Conservation (phyloP, 2,797 vertebrate genomes). For the Siniperca obscura region DNA sequence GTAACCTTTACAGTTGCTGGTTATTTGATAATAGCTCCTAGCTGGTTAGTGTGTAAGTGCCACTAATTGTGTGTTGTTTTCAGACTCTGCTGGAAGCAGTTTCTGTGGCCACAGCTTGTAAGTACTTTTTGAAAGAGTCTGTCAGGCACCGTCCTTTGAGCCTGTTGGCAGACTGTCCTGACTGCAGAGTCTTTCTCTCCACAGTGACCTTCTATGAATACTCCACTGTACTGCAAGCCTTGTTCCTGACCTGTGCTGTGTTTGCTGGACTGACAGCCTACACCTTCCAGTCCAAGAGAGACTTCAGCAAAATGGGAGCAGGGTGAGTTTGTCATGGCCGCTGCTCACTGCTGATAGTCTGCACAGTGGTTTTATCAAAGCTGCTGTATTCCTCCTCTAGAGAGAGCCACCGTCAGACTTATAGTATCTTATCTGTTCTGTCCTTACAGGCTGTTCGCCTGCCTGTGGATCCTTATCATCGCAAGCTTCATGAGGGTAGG, state of each 20-base stretch:
- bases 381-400: neutral
- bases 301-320: constrained; percentile 95
- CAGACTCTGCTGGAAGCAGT: constrained; percentile 93
- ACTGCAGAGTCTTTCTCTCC: constrained; percentile 7
- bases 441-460: constrained; percentile 90
- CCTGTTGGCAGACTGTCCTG: neutral
- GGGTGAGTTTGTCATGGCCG: constrained; percentile 82
- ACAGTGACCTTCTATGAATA: constrained; percentile 94
- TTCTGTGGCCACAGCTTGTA: constrained; percentile 91
- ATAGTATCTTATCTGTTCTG: constrained; percentile 13
- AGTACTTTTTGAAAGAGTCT: constrained; percentile 36
- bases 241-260: constrained; percentile 91
- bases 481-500: constrained; percentile 91
- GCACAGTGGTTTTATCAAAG: neutral
- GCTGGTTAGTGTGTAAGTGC: neutral
- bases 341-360: neutral
- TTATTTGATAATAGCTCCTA: neutral
- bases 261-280: constrained; percentile 92
- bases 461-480: constrained; percentile 92
- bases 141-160: neutral
- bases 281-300: constrained; percentile 95
- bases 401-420: neutral
- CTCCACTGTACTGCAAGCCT: constrained; percentile 90
- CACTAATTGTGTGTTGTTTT: constrained; percentile 53
- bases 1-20: neutral